Conservation (phyloP, 2,797 vertebrate species). For the Thalassophryne amazonica region DNA sequence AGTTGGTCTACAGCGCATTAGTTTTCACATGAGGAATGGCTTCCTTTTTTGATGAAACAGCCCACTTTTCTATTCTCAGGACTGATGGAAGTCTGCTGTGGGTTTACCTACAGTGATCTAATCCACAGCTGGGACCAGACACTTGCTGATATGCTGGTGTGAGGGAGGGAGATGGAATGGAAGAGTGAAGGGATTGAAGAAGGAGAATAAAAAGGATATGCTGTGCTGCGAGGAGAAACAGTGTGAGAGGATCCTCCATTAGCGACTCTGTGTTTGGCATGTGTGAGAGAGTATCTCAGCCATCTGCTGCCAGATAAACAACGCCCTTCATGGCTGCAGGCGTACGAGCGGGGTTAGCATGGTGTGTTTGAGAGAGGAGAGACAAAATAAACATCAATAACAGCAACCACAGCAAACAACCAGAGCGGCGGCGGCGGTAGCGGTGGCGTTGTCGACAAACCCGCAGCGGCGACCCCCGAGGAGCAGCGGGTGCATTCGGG, state of each 20-base stretch:
- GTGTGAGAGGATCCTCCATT: conserved; percentile 57
- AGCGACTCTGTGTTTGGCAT: conserved; percentile 38
- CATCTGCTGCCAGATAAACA: conserved; percentile 54
- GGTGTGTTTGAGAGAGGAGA: conserved; percentile 38
- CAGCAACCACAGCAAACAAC: conserved; percentile 36
- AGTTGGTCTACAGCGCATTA: conserved; percentile 58
- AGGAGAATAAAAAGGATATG: conserved; percentile 61
- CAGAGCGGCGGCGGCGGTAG: background rate
- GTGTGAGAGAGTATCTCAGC: conserved; percentile 25
- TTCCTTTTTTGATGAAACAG: conserved; percentile 69
- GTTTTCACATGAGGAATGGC: conserved; percentile 64
- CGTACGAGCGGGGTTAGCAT: conserved; percentile 42
- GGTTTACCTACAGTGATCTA: conserved; percentile 61
- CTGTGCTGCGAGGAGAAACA: conserved; percentile 45
- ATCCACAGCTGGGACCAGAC: conserved; percentile 54
- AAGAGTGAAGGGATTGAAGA: conserved; percentile 36
- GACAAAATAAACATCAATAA: conserved; percentile 63
- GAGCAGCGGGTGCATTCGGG: conserved; percentile 35
- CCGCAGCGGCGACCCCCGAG: conserved; percentile 22
- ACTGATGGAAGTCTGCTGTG: conserved; percentile 61
- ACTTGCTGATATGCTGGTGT: conserved; percentile 43
- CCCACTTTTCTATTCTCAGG: conserved; percentile 50
- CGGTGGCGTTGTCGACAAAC: conserved; percentile 23
- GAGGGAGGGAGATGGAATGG: conserved; percentile 33
- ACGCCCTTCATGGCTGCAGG: conserved; percentile 51